Percentiles rank a stretch among this genome's conserved stretches.
Conservation (phyloP, 2,888 invertebrate species). For the Hirtodrosophila confusa region DNA sequence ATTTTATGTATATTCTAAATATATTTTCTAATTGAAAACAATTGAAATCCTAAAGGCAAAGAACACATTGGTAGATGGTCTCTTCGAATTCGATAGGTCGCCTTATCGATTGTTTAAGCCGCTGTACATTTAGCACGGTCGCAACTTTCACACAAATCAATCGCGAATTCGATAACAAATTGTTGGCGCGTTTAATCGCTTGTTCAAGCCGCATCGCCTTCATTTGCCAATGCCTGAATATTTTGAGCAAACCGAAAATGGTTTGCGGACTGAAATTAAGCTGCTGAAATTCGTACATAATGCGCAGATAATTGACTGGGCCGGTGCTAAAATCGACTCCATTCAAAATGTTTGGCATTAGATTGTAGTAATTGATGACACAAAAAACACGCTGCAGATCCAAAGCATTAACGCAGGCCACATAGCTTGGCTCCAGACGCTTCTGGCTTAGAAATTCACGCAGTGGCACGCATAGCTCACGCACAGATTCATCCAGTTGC, state of each 20-base stretch:
- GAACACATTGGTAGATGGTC: background rate
- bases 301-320: constrained; percentile 77
- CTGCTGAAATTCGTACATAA: constrained; percentile 81
- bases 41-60: constrained; percentile 17
- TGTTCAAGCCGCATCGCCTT: background rate
- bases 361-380: constrained; percentile 79
- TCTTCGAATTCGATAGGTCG: background rate
- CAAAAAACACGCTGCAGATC: constrained; percentile 77
- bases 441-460: constrained; percentile 77
- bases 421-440: constrained; percentile 65
- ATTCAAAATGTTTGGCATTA: constrained; percentile 81
- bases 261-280: constrained; percentile 77
- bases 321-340: constrained; percentile 71
- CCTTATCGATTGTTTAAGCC: too few relatives aligned
- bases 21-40: constrained; percentile 13
- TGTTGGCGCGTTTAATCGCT: constrained; percentile 3
- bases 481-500: constrained; percentile 69
- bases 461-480: constrained; percentile 63
- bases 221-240: constrained; percentile 64
- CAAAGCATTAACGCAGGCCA: constrained; percentile 62
- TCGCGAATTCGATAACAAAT: constrained; percentile 7
- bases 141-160: too few relatives aligned
- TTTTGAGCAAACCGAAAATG: constrained; percentile 78
- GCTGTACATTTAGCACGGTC: too few relatives aligned
- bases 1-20: constrained; percentile 14